Evolutionary conservation across 2,797 vertebrate species (phyloP).

Genomic region (Lepilemur septentrionalis): DNA sequence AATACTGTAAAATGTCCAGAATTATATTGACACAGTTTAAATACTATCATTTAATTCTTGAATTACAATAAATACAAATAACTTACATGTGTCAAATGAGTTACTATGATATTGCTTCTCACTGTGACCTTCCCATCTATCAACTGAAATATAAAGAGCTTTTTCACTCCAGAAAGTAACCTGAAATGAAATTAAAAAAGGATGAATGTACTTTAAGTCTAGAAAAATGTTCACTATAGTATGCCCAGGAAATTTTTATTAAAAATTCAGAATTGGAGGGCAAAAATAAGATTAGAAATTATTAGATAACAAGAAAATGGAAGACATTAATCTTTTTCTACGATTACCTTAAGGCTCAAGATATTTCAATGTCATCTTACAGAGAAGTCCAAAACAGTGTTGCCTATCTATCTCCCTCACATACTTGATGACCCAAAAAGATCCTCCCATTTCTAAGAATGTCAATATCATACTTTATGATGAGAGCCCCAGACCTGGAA

Average conservation of each 20-base stretch:
- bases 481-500: neutral
- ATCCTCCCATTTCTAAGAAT: neutral
- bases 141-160: slow-evolving; percentile 96
- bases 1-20: slow-evolving; percentile 7
- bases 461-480: neutral
- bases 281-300: neutral
- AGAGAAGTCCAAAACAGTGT: neutral
- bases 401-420: neutral
- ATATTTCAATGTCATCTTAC: neutral
- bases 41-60: neutral
- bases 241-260: neutral
- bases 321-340: neutral
- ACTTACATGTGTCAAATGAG: slow-evolving; percentile 97
- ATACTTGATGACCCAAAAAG: neutral
- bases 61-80: slow-evolving; percentile 13
- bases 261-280: neutral
- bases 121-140: slow-evolving; percentile 95
- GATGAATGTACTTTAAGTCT: neutral
- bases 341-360: neutral
- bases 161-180: slow-evolving; percentile 97
- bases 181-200: slow-evolving; percentile 84
- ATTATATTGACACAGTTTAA: neutral
- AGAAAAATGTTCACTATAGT: neutral
- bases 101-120: slow-evolving; percentile 93
- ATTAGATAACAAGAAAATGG: slow-evolving; percentile 1